Conservation (phyloP, 1,140 invertebrate species). For the Procambarus virginalis region DNA sequence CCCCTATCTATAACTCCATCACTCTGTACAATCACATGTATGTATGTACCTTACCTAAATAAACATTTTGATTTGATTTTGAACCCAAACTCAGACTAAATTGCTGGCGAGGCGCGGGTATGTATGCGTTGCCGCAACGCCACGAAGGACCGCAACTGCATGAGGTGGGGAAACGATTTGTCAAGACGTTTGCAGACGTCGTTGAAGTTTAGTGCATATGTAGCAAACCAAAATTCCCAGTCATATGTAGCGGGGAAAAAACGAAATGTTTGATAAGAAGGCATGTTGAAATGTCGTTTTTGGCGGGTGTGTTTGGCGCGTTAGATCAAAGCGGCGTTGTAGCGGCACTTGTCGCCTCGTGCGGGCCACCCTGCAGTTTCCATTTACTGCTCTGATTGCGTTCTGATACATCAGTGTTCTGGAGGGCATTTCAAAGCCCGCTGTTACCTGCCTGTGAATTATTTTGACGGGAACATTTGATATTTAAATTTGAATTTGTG, state of each 20-base stretch:
- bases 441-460: slow-evolving; percentile 6
- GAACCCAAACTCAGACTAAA: too few species aligned
- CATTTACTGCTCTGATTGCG: slow-evolving; percentile 5
- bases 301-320: neutral
- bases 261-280: neutral
- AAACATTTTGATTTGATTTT: too few species aligned
- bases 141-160: too few species aligned
- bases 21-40: too few species aligned
- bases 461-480: slow-evolving; percentile 8
- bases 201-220: too few species aligned
- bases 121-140: too few species aligned
- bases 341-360: neutral
- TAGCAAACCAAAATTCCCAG: too few species aligned
- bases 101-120: too few species aligned
- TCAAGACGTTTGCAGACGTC: too few species aligned
- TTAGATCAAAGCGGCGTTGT: neutral
- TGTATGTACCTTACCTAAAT: too few species aligned
- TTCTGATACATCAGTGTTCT: slow-evolving; percentile 15
- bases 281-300: neutral
- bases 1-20: too few species aligned
- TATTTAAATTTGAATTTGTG: slow-evolving; percentile 2
- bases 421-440: neutral
- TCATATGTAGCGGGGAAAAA: neutral
- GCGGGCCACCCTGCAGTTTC: neutral
- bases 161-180: too few species aligned